These are phyloP conservation scores for Troglohyphantes excavatus DNA, from an alignment of 2,888 invertebrate species.

Conservation along the genomic window DNA sequence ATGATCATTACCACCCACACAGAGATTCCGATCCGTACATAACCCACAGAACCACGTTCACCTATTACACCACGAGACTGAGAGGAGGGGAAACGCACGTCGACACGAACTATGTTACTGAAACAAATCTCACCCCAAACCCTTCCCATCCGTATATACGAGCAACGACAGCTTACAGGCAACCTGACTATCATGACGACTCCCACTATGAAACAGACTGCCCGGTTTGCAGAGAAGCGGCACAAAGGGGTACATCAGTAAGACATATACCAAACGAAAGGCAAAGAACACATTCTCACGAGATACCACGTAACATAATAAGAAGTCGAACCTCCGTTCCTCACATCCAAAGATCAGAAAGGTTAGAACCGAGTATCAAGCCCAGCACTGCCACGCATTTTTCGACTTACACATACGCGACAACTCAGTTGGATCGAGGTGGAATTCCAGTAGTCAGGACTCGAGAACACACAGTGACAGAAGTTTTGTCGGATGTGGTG, in stretches of 20 bases:
- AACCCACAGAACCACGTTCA: conserved; percentile 81
- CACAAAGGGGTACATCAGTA: conserved; percentile 24
- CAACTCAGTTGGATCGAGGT: conserved; percentile 59
- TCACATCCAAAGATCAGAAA: conserved; percentile 16
- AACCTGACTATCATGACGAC: conserved; percentile 47
- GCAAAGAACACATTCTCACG: neutral
- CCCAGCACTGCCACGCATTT: conserved; percentile 67
- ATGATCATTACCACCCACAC: conserved; percentile 7
- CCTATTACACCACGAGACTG: conserved; percentile 80
- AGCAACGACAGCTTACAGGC: conserved; percentile 18
- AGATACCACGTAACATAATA: neutral
- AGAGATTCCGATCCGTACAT: conserved; percentile 41
- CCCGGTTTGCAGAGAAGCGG: conserved; percentile 46
- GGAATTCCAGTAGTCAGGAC: conserved; percentile 69
- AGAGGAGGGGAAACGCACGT: conserved; percentile 78
- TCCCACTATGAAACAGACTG: conserved; percentile 55
- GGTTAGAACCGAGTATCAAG: conserved; percentile 4
- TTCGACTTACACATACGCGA: conserved; percentile 68
- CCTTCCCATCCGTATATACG: conserved; percentile 17
- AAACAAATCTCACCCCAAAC: conserved; percentile 77
- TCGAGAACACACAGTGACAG: conserved; percentile 72
- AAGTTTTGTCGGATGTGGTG: conserved; percentile 71
- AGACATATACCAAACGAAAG: conserved; percentile 26
- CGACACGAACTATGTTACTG: conserved; percentile 78
- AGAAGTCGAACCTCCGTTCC: conserved; percentile 35